Base-by-base conservation (phyloP, 2,888 invertebrate genomes). In the Microctonus hyperodae region DNA sequence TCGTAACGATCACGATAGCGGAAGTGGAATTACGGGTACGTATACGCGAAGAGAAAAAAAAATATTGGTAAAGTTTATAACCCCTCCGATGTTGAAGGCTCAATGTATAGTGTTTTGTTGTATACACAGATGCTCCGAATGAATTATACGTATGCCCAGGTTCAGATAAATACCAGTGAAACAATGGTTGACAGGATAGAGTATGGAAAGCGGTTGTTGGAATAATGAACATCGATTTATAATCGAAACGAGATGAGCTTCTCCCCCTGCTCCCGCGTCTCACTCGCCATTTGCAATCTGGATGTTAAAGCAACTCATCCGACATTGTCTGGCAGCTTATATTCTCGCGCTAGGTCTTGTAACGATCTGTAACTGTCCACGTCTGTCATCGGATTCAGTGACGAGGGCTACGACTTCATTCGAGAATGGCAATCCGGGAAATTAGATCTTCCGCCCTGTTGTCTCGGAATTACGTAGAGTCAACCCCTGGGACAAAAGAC, bases 391-490 rank as follows among this genome's bases (percentile, higher is more conserved):
- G 35, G 66, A 66, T 65, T 44, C 70, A 40, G 64, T 20, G 70
- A 72, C 73, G 70, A 73, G 70, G 75, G 73, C 71, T 33, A 63
- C 62, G 56, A 64, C 56, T 63, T 60, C 64, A 51, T 40, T 40
- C 25, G 50, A 70, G 74, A 76, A 76, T 75, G 78, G 73, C 78
- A 78, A 75, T 59, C 73, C 74, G 75, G 78, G 78, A 78, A 78
- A 78, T 78, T 77, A 78, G 77, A 78, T 78, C 77, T 76, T 71
- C 75, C 73, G 69, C 58, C 13, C 72, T 70, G 72, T 70, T 74
- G 74, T 76, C 76, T 76, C 74, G 75, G 72, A 78, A 78, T 76
- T 78, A 74, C 72, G 73, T 71, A 76, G 69, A 70, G 75, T 75
- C 75, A 70, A 44, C 44, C 44, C 44, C 69, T 63, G 58, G 65